Evolutionary conservation across 2,113 vertebrate species (phyloP).

Genomic region (Sisor rabdophorus): DNA sequence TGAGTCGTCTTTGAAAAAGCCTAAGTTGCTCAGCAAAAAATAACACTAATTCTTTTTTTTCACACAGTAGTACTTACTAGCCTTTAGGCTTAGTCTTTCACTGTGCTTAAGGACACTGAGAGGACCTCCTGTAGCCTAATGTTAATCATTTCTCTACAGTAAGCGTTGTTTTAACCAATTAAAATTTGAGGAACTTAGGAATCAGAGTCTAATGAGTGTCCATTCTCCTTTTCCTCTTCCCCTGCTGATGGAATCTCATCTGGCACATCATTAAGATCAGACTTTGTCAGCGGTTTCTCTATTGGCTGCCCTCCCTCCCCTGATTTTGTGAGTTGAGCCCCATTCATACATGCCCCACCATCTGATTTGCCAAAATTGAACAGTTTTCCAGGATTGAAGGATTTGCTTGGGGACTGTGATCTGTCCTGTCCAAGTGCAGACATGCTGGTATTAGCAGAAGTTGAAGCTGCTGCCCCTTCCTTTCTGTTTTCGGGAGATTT

Average conservation of each 20-base stretch:
- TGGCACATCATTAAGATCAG: slow-evolving; percentile 75
- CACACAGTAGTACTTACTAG: slow-evolving; percentile 35
- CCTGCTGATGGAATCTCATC: slow-evolving; percentile 71
- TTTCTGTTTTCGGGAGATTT: slow-evolving; percentile 88
- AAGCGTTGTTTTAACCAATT: slow-evolving; percentile 15
- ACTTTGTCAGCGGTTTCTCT: slow-evolving; percentile 67
- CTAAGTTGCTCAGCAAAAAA: slow-evolving; percentile 47
- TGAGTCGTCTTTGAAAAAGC: slow-evolving; percentile 55
- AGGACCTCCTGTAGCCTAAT: slow-evolving; percentile 36
- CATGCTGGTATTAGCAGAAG: slow-evolving; percentile 36
- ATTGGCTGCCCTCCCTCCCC: slow-evolving; percentile 54
- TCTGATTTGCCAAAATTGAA: slow-evolving; percentile 88
- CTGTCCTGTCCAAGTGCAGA: slow-evolving; percentile 71
- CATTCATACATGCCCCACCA: slow-evolving; percentile 76
- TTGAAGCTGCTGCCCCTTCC: slow-evolving; percentile 58
- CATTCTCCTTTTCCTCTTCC: slow-evolving; percentile 64
- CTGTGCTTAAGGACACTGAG: slow-evolving; percentile 44
- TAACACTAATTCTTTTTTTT: slow-evolving; percentile 31
- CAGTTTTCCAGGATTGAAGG: slow-evolving; percentile 90
- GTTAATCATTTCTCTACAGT: slow-evolving; percentile 32
- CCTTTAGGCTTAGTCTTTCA: slow-evolving; percentile 45
- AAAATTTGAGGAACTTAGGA: slow-evolving; percentile 63
- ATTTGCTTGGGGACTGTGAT: slow-evolving; percentile 89
- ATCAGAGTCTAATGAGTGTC: slow-evolving; percentile 63
- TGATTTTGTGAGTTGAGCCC: slow-evolving; percentile 60